Base-by-base conservation (phyloP, 2,113 vertebrate genomes). In the Chaetodon auriga region DNA sequence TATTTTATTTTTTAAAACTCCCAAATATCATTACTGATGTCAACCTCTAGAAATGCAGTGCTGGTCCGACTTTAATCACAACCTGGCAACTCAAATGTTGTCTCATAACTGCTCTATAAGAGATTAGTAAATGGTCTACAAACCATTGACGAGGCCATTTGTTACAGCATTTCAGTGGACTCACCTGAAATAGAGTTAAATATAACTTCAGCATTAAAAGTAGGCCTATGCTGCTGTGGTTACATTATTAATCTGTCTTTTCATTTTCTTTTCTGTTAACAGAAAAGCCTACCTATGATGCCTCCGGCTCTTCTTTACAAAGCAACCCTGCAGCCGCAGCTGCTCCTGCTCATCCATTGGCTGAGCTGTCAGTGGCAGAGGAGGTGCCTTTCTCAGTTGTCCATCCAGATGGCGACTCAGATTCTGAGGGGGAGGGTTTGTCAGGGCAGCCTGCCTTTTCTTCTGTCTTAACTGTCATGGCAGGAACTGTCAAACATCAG, bases 221-320 rank as follows among this genome's bases (percentile, higher is more conserved):
- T 35, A 14, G 10, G 35, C 1, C 9, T 51, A 10, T 48, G 14
- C 10, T 21, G 41, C 1, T 51, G 23, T 18, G 9, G 7, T 46
- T n/a, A 55, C 54, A 0, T 45, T 77, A 55, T 51, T 83, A 46
- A 79, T 18, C 0, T 16, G 3, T 57, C 1, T 35, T 78, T 2
- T 61, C 1, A 30, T 14, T 71, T 57, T 87, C 15, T 89, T 45
- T 73, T 89, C 38, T 75, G n/a, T 82, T 71, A 19, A 63, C 90
- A 96, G 95, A 94, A 88, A 93, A 92, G 78, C 81, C 84, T 68
- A 91, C 80, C 88, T 90, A 91, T 23, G 94, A 95, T 84, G 92
- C 93, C 36, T 96, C 95, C 55, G 95, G 95, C 68, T 95, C 82
- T 12, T 92, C 80, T 43, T 82, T 91, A 70, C 68, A 75, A 61